phyloP scores from a whole-genome alignment of 2,113 vertebrate species.

The Myanophis thanlyinensis region DNA sequence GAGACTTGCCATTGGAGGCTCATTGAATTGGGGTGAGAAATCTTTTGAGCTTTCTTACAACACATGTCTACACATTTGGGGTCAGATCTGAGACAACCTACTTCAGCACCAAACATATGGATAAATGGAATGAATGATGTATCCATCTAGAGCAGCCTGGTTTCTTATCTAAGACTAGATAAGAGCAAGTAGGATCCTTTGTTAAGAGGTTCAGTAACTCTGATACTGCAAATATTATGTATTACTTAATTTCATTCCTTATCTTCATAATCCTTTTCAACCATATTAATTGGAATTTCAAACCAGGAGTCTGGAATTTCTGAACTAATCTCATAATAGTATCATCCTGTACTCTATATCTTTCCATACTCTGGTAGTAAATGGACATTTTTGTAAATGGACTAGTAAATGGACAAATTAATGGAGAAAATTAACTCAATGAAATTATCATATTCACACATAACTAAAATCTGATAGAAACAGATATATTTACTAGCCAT shows the following conservation, averaged over 20 bases:
- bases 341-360: not conserved
- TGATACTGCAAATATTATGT: not conserved
- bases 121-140: not conserved
- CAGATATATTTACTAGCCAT: not conserved
- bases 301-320: not conserved
- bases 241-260: not conserved
- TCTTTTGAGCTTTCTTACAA: not conserved
- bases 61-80: not conserved
- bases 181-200: not conserved
- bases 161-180: not conserved
- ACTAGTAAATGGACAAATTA: no score
- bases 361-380: not conserved
- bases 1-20: not conserved
- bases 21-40: not conserved
- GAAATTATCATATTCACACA: not conserved
- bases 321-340: rapidly evolving
- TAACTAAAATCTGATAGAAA: not conserved
- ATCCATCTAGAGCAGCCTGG: not conserved
- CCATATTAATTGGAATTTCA: not conserved
- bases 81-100: not conserved
- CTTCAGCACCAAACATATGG: not conserved
- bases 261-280: not conserved
- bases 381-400: no score
- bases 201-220: not conserved
- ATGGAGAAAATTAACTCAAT: no score